Conservation (phyloP, 2,888 invertebrate species). For the Drosophila anomalata region DNA sequence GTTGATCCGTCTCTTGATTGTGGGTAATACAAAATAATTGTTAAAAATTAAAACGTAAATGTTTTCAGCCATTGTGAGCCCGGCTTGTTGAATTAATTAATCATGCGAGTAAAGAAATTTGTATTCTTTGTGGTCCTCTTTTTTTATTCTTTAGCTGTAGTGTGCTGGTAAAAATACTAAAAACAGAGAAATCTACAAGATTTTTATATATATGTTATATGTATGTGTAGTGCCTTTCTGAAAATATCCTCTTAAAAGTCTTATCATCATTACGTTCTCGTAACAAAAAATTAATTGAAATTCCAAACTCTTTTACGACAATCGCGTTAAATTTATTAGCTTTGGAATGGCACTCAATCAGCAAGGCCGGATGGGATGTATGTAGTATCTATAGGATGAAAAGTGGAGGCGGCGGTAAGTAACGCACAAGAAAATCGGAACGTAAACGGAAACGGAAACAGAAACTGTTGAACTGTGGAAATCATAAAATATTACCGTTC, state of each 20-base stretch:
- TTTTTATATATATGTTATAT: too few relatives aligned
- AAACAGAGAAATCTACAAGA: too few relatives aligned
- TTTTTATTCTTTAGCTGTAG: too few relatives aligned
- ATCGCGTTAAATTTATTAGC: constrained; percentile 58
- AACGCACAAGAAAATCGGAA: constrained; percentile 56
- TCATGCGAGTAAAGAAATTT: not conserved
- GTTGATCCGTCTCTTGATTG: constrained; percentile 36
- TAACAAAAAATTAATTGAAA: constrained; percentile 5
- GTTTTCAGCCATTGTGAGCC: constrained; percentile 26
- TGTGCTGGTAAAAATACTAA: too few relatives aligned
- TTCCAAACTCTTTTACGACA: constrained; percentile 21
- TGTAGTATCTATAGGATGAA: constrained; percentile 21
- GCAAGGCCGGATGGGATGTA: constrained; percentile 32
- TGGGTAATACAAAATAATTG: constrained; percentile 58
- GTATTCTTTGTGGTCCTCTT: not conserved
- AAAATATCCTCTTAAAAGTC: too few relatives aligned
- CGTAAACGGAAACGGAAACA: constrained; percentile 57
- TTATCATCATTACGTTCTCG: not conserved
- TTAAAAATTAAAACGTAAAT: constrained; percentile 59
- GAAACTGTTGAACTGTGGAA: constrained; percentile 59
- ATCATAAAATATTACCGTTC: constrained; percentile 79
- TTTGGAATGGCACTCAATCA: constrained; percentile 62
- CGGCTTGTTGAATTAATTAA: constrained; percentile 20
- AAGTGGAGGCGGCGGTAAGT: not conserved
- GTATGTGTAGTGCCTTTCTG: too few relatives aligned